Evolutionary conservation across 2,888 invertebrate species (phyloP), one percentile per base, ranked within the genome.

Genomic region (Nymphalis urticae): DNA sequence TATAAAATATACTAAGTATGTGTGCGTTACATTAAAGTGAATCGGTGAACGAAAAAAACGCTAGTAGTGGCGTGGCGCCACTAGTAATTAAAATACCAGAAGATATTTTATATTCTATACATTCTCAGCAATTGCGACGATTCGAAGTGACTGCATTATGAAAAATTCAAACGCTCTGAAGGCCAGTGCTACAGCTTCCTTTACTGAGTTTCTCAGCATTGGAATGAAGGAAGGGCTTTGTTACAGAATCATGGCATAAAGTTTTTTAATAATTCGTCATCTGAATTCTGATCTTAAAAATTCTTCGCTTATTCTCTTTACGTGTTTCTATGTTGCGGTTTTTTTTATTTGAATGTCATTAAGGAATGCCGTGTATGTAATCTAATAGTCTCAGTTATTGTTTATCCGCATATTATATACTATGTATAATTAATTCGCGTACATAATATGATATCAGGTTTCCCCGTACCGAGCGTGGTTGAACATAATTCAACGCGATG

Each of bases 161-260:
- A 73, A 74, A 75, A 71, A 75, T 74, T 75, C 70, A 74, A 72
- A 72, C 66, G 66, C 51, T 64, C 63, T 63, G 69, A 75, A 74
- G 74, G 74, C 70, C 70, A 64, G n/a, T 19, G 19, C 27, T 48
- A 27, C 47, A 69, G 68, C 69, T 74, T 72, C 69, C 68, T 71
- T 62, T 60, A 47, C 56, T 13, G 48, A 66, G 60, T 71, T 74
- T 72, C 72, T 68, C 73, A 68, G 61, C 61, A 61, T 72, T 70
- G 69, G 72, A 69, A 75, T 68, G 53, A 62, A 59, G 54, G 62
- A 64, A 63, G 62, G 53, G 19, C 62, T 66, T 63, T 63, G 56
- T 58, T 53, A 65, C 48, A 7, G 19, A n/a, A 48, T 17, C 21
- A 50, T 19, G 36, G 48, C 19, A 42, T 36, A 16, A 16, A 19